Evolutionary conservation across 1,140 invertebrate genomes (phyloP).

Genomic region (Mesaphorura yosii): DNA sequence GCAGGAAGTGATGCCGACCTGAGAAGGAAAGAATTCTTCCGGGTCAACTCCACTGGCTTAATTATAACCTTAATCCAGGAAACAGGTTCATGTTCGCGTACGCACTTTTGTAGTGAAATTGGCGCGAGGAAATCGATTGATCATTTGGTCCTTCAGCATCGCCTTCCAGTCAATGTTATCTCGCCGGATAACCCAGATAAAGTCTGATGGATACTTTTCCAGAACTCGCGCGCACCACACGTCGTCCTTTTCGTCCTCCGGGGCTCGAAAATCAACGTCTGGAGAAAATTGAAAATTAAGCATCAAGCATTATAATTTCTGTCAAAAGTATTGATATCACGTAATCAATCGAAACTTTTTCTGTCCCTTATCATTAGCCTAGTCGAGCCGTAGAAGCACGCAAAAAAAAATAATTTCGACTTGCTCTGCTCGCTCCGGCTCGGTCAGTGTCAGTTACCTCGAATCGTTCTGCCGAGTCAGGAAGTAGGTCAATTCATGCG

Average conservation of each 20-base stretch:
- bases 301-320: background rate
- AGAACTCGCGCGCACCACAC: conserved; percentile 37
- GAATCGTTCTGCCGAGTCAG: too few species aligned
- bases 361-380: background rate
- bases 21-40: background rate
- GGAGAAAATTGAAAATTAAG: background rate
- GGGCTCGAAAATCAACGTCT: conserved; percentile 10
- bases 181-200: conserved; percentile 74
- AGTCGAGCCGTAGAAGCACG: background rate
- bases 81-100: background rate
- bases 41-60: too few species aligned
- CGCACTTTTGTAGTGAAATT: conserved; percentile 78
- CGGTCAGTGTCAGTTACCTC: too few species aligned
- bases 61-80: background rate
- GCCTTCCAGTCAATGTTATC: conserved; percentile 60
- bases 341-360: background rate
- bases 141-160: conserved; percentile 44
- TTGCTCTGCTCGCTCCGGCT: too few species aligned
- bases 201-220: conserved; percentile 52
- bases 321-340: background rate
- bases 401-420: too few species aligned
- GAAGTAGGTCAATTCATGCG: too few species aligned
- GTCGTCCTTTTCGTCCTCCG: conserved; percentile 27
- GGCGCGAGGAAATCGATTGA: conserved; percentile 66
- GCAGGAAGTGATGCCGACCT: conserved; percentile 61